A percentile compares a stretch with the other conserved stretches of the same genome.
Conservation (phyloP, 2,888 invertebrate species). For the Epiblema foenella region DNA sequence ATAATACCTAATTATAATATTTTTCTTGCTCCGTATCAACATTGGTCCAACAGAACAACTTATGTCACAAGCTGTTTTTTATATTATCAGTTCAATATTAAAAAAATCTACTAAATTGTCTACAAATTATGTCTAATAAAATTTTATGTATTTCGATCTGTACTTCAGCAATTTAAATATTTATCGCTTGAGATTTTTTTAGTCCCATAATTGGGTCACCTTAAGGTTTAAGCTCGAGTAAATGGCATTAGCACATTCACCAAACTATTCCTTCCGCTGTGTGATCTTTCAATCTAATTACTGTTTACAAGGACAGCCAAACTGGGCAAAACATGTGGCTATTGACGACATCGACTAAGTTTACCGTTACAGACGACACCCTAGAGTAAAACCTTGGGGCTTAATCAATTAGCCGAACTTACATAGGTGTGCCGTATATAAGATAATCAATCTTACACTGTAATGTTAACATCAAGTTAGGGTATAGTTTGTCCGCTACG, state of each 20-base stretch:
- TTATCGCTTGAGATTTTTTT: not conserved
- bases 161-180: not conserved
- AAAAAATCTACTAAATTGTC: too few species aligned
- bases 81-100: too few species aligned
- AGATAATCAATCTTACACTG: conserved; percentile 35
- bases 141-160: too few species aligned
- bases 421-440: conserved; percentile 2
- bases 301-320: conserved; percentile 45
- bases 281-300: conserved; percentile 44
- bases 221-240: not conserved
- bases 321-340: conserved; percentile 2
- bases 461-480: not conserved
- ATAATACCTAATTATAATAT: too few species aligned
- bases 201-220: not conserved
- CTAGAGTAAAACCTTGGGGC: conserved; percentile 20
- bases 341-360: conserved; percentile 20
- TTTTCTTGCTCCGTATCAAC: too few species aligned
- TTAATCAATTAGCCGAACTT: conserved; percentile 38
- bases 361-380: conserved; percentile 25
- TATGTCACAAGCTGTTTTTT: too few species aligned
- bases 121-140: too few species aligned
- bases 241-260: not conserved
- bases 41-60: too few species aligned
- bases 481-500: not conserved
- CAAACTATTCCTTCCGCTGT: not conserved